Conservation (phyloP, 2,888 invertebrate genomes). For the Pardosa pseudoannulata region DNA sequence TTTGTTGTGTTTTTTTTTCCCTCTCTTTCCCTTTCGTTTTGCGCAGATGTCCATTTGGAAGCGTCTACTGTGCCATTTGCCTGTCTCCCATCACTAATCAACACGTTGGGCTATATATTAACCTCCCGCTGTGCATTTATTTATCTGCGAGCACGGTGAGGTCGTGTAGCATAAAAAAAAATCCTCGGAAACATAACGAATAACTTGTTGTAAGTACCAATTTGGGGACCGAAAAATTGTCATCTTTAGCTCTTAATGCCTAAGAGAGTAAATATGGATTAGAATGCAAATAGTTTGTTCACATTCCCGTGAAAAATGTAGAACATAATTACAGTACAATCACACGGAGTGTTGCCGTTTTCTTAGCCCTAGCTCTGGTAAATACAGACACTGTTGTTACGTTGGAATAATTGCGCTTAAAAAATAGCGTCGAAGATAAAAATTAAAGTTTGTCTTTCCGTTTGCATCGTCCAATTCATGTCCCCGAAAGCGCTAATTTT, state of each 20-base stretch:
- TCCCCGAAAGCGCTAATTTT: too few species aligned
- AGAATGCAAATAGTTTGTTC: neutral
- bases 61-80: neutral
- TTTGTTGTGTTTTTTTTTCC: neutral
- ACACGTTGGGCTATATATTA: neutral
- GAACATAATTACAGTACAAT: neutral
- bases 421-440: too few species aligned
- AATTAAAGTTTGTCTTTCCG: too few species aligned
- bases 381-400: neutral
- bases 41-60: neutral
- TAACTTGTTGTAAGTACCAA: neutral
- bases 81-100: neutral
- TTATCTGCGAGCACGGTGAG: neutral
- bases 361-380: neutral
- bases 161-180: neutral
- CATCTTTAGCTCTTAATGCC: neutral
- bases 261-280: neutral
- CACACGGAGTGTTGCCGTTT: neutral
- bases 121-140: neutral
- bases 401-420: neutral
- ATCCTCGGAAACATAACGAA: neutral
- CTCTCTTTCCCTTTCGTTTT: neutral
- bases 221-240: neutral
- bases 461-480: too few species aligned
- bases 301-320: neutral